Percentiles rank a stretch among this genome's conserved stretches.
These are phyloP conservation scores for Steinernema feltiae DNA, from an alignment of 1,140 invertebrate genomes.

Conservation along the genomic window DNA sequence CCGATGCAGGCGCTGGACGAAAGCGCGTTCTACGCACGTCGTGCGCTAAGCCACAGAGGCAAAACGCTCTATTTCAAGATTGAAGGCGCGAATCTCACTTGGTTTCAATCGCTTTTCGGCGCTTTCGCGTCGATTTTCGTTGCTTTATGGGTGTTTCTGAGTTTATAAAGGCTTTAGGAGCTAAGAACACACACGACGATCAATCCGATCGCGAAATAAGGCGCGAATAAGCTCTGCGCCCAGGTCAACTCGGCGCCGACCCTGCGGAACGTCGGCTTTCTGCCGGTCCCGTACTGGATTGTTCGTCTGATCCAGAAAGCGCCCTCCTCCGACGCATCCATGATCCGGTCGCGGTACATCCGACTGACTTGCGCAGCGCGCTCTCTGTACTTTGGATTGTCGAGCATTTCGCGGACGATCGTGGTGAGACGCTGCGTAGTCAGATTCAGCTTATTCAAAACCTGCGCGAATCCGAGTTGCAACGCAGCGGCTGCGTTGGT, in stretches of 20 bases:
- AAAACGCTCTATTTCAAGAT: not conserved
- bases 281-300: not conserved
- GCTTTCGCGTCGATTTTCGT: not conserved
- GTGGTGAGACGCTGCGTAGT: not conserved
- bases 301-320: not conserved
- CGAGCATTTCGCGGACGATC: not conserved
- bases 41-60: not conserved
- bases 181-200: not conserved
- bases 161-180: not conserved
- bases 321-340: not conserved
- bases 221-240: not conserved
- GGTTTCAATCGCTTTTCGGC: not conserved
- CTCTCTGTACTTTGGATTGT: not conserved
- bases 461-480: not conserved
- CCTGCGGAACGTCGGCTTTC: not conserved
- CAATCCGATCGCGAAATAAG: not conserved
- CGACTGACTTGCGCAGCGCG: not conserved
- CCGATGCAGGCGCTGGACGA: not conserved
- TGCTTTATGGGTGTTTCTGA: not conserved
- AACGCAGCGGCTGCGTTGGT: not conserved
- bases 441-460: not conserved
- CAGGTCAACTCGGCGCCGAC: not conserved
- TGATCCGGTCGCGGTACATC: not conserved
- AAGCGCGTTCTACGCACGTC: not conserved
- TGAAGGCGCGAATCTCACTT: not conserved